These are phyloP conservation scores for Sphecodes monilicornis DNA, from an alignment of 2,888 invertebrate genomes.

Conservation along the genomic window DNA sequence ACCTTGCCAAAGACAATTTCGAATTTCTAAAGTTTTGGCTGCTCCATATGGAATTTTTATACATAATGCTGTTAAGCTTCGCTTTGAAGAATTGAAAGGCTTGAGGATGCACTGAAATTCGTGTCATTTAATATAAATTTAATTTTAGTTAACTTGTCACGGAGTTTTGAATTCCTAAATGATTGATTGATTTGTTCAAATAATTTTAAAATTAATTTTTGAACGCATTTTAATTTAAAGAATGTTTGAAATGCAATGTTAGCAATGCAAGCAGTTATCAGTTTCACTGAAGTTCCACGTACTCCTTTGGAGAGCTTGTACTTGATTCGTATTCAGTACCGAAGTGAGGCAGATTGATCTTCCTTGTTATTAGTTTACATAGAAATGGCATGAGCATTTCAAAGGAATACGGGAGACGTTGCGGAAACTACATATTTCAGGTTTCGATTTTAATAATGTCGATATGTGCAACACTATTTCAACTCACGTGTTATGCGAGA, in stretches of 20 bases:
- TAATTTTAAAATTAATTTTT: neutral
- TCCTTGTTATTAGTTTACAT: neutral
- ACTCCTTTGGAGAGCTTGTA: neutral
- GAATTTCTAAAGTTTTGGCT: neutral
- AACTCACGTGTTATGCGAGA: neutral
- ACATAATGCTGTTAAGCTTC: neutral
- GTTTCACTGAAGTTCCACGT: neutral
- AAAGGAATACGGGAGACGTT: neutral
- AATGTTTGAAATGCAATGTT: neutral
- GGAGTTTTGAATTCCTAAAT: neutral
- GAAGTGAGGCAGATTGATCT: neutral
- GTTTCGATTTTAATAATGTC: neutral
- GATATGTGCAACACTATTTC: neutral
- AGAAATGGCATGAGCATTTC: constrained; percentile 1
- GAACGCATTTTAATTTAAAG: neutral
- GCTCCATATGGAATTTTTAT: neutral
- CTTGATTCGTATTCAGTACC: neutral
- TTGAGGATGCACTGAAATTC: too few relatives aligned
- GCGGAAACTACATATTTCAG: neutral
- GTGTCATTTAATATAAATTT: too few relatives aligned
- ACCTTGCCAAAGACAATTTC: neutral
- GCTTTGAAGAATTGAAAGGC: neutral
- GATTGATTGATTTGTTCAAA: too few relatives aligned
- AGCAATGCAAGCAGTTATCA: neutral
- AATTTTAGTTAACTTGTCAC: too few relatives aligned